Conservation (phyloP, 2,797 vertebrate species). For the Mastacembelus armatus region DNA sequence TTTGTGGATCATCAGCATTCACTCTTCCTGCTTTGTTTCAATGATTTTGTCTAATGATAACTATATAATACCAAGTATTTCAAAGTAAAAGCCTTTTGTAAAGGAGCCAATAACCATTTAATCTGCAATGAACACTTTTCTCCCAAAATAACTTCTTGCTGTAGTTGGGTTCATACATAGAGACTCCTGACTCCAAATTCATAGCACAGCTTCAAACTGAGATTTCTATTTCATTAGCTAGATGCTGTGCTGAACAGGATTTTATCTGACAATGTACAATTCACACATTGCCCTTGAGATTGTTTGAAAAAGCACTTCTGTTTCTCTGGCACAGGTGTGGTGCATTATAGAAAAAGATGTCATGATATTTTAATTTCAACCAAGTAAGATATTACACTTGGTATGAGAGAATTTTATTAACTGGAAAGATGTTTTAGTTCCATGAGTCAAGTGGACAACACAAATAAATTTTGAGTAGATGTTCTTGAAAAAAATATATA, state of each 20-base stretch:
- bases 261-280: conserved; percentile 48
- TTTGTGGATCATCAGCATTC: no score
- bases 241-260: conserved; percentile 38
- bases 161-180: conserved; percentile 13
- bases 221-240: conserved; percentile 58
- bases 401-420: conserved; percentile 1
- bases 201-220: conserved; percentile 38
- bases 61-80: not conserved
- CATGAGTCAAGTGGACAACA: conserved; percentile 12
- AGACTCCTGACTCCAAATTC: conserved; percentile 28
- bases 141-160: no score
- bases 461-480: conserved; percentile 11
- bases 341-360: conserved; percentile 26
- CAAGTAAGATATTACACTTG: conserved; percentile 29
- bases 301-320: conserved; percentile 44
- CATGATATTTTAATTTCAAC: conserved; percentile 34
- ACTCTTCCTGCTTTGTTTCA: not conserved
- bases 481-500: conserved; percentile 1
- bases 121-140: no score
- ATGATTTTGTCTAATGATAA: not conserved
- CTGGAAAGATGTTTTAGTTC: conserved; percentile 14
- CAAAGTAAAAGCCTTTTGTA: conserved; percentile 24
- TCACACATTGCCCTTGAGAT: conserved; percentile 52
- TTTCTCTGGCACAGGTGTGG: conserved; percentile 26
- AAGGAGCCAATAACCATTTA: conserved; percentile 40